phyloP scores from a whole-genome alignment of 1,140 invertebrate species.

The Limonius californicus region DNA sequence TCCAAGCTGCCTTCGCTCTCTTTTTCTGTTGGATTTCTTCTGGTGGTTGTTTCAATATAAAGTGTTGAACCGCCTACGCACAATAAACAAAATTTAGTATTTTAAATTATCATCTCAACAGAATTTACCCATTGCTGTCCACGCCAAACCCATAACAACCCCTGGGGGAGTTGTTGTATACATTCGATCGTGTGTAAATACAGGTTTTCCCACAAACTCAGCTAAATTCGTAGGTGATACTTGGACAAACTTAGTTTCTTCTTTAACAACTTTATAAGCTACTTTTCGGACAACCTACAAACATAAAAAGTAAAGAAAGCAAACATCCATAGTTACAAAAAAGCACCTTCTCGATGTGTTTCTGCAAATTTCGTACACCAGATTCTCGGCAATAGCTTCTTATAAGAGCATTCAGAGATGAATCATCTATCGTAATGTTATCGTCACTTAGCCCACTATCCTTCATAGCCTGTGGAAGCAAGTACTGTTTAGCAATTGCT shows the following conservation, averaged over 20 bases:
- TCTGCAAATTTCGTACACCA: constrained; percentile 97
- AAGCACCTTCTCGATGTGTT: constrained; percentile 99
- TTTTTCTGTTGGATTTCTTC: constrained; percentile 47
- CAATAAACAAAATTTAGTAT: too few species aligned
- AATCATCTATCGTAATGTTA: constrained; percentile 70
- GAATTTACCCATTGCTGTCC: constrained; percentile 95
- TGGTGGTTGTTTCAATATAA: constrained; percentile 85
- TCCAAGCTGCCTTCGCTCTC: constrained; percentile 58
- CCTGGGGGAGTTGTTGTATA: constrained; percentile 90
- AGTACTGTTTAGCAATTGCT: constrained; percentile 91
- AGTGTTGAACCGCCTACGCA: constrained; percentile 81
- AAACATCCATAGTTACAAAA: too few species aligned
- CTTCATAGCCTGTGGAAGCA: constrained; percentile 84
- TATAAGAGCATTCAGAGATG: constrained; percentile 77
- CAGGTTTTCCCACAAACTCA: constrained; percentile 93
- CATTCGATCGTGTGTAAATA: constrained; percentile 93
- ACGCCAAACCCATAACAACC: constrained; percentile 97
- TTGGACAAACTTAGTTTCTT: constrained; percentile 66
- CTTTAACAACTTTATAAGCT: constrained; percentile 88
- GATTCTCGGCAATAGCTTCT: constrained; percentile 93
- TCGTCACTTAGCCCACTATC: constrained; percentile 73
- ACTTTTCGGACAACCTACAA: constrained; percentile 83
- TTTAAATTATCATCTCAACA: too few species aligned
- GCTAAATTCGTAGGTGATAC: constrained; percentile 74
- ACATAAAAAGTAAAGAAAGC: too few species aligned